Base-by-base conservation (phyloP, 1,140 invertebrate genomes). In the Plodia interpunctella region DNA sequence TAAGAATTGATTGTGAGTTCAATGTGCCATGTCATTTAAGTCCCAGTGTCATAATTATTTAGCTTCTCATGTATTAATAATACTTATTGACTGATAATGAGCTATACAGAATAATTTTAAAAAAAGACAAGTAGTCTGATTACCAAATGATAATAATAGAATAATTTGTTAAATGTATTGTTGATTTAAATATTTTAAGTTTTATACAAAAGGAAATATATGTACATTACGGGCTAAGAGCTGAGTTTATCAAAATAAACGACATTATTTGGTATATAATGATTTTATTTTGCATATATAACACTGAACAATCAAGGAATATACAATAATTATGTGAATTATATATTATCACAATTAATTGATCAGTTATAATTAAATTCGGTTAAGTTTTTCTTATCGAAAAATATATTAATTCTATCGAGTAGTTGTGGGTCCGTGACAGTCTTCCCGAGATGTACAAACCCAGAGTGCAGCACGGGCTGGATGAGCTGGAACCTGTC, bases 401-500 rank as follows among this genome's bases (percentile, higher is more conserved):
- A 87, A 77, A 89, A 89, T 82, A 84, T 74, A 77, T 87, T 87
- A 56, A 89, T 87, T 77, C 87, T 85, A 57, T 89, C 87, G 54
- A 87, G 76, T 35, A 89, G 63, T 61, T 87, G 87, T 21, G 84
- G 81, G 20, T 92, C 91, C 13, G 90, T 90, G 9, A 91, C 87
- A 9, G 83, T 87, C 76, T 91, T 92, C 30, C 91, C 82, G 35
- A 92, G 81, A 65, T 91, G 86, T n/a, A 90, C 68, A 57, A 91
- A 91, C 2, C 91, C 91, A 50, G 83, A 74, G 65, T 91, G 91
- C 4, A 92, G 70, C 2, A 92, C 88, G 9, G 88, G 82, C 18
- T 88, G 87, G 15, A 92, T 79, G 19, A 91, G 83, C 38, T 90
- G 86, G 58, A 92, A 90, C 57, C 91, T 87, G 35, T 91, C 89